phyloP scores from a whole-genome alignment of 2,888 invertebrate species.

The Drosophila siamana region DNA sequence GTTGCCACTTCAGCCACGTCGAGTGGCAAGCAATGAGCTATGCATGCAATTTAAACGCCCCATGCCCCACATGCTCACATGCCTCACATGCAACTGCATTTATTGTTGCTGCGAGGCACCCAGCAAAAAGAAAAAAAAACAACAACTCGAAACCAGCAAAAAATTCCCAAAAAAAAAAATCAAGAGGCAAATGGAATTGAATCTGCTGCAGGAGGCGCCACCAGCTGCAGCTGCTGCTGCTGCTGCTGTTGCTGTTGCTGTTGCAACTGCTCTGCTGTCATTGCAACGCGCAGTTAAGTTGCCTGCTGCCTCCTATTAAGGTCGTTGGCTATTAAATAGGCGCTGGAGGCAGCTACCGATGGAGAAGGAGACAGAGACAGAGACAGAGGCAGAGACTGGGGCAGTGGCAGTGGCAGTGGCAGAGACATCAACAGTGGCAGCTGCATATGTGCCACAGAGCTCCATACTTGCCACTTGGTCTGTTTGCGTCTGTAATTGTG shows the following conservation, averaged over 20 bases:
- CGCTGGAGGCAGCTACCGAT: slow-evolving; percentile 30
- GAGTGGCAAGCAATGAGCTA: slow-evolving; percentile 80
- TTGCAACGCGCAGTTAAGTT: slow-evolving; percentile 49
- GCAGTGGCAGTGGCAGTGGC: neutral
- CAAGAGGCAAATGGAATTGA: slow-evolving; percentile 13
- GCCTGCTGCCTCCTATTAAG: slow-evolving; percentile 57
- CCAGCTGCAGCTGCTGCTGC: slow-evolving; percentile 10
- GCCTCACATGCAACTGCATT: slow-evolving; percentile 39
- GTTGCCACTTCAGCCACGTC: slow-evolving; percentile 64
- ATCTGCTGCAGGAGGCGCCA: slow-evolving; percentile 35
- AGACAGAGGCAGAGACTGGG: neutral
- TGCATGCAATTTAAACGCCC: slow-evolving; percentile 77
- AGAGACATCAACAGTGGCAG: neutral
- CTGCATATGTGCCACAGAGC: slow-evolving; percentile 13
- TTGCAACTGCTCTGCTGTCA: slow-evolving; percentile 33
- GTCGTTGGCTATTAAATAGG: slow-evolving; percentile 66
- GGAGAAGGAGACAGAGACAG: neutral
- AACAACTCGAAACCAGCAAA: slow-evolving; percentile 4
- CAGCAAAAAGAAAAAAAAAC: slow-evolving; percentile 7
- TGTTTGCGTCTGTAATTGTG: slow-evolving; percentile 76
- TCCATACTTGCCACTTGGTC: slow-evolving; percentile 50
- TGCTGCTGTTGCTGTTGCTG: slow-evolving; percentile 6
- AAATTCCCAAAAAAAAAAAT: slow-evolving; percentile 20
- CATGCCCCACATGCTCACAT: slow-evolving; percentile 22
- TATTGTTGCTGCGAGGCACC: slow-evolving; percentile 27